These are phyloP conservation scores for Sinocyclocheilus anophthalmus DNA, from an alignment of 2,113 vertebrate genomes.

Conservation along the genomic window DNA sequence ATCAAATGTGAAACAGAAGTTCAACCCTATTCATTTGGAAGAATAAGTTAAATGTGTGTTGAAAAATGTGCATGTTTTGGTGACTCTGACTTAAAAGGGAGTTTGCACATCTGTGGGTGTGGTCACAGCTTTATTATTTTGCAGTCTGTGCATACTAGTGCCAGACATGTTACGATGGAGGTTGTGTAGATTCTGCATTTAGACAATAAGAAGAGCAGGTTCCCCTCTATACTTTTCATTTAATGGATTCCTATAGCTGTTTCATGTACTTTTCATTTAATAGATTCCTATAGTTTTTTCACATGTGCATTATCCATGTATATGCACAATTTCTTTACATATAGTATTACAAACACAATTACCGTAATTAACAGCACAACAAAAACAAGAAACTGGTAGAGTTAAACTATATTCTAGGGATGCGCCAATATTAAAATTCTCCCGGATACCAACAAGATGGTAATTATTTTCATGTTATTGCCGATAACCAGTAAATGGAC, in stretches of 20 bases:
- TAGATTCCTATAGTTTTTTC: too few species aligned
- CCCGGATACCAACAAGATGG: not conserved
- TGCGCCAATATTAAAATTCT: not conserved
- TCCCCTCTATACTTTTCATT: not conserved
- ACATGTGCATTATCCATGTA: not conserved
- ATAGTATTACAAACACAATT: not conserved
- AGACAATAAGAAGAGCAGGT: not conserved
- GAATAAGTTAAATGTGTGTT: conserved; percentile 3
- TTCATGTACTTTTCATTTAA: too few species aligned
- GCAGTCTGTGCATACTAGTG: not conserved
- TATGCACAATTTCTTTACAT: not conserved
- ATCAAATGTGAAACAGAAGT: not conserved
- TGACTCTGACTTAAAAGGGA: conserved; percentile 16
- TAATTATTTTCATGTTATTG: not conserved
- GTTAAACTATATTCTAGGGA: not conserved
- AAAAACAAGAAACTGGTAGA: not conserved
- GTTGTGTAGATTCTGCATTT: not conserved
- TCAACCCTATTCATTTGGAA: not conserved
- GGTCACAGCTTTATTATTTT: conserved; percentile 26
- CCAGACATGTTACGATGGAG: conserved; percentile 19
- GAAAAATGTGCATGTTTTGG: not conserved
- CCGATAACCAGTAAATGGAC: not conserved
- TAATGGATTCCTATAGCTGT: not conserved
- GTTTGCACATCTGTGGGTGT: conserved; percentile 12
- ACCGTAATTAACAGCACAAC: not conserved